Evolutionary conservation across 1,140 invertebrate genomes (phyloP), one percentile per base, ranked within the genome.

Genomic region (Tigriopus japonicus): DNA sequence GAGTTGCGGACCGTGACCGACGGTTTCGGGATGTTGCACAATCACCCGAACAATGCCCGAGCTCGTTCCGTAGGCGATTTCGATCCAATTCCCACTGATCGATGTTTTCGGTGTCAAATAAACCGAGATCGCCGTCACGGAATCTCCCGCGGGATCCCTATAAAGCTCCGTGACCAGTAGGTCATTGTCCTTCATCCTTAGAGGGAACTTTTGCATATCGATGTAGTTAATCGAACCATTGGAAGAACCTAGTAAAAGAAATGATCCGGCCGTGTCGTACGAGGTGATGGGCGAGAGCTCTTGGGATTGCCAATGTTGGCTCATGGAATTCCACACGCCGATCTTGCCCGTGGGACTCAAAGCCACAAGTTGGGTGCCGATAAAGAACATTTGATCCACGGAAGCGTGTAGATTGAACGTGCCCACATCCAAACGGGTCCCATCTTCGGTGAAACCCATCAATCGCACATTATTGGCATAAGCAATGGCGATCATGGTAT

Each of bases 151-250:
- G 14, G 89, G 87, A 75, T 98, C 94, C 70, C 83, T 81, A 69
- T 97, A 98, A 1, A 98, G 73, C 73, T 98, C 91, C 17, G 93
- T 98, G 0, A 98, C 91, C 17, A 98, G 72, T 5, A 98, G 75
- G 77, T 98, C 94, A 73, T 97, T 98, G 69, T 98, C 94, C 72
- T 98, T 98, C 92, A 98, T 97, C 60, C 93, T 76, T 9, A 98
- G 71, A 1, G 94, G 94, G 75, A 98, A 98, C 71, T 98, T 98
- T 72, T 98, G 92, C 94, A 98, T 98, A 74, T 98, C 90, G 68
- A 97, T 95, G 74, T 96, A 95, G 74, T 95, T 95, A 66, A 97
- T 95, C 45, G 88, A 89, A 6, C 93, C 94, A 72, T 94, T 95
- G 65, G 87, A 87, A 67, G 92, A 95, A 2, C 93, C 94, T 0